A percentile compares a stretch with the other conserved stretches of the same genome.
These are phyloP conservation scores for Ophioninae sp. DNA, from an alignment of 2,888 invertebrate species.

Conservation along the genomic window DNA sequence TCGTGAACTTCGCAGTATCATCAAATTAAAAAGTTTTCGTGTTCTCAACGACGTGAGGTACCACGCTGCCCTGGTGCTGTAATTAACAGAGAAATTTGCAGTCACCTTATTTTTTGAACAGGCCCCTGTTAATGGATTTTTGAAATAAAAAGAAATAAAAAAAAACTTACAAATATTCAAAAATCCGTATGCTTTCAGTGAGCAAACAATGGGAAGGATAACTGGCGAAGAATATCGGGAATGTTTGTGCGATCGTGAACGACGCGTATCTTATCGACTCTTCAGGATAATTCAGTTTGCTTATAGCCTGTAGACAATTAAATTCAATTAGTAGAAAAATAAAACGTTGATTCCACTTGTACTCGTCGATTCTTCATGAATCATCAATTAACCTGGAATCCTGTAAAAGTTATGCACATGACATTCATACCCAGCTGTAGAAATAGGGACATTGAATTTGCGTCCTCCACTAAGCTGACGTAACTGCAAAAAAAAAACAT, in stretches of 20 bases:
- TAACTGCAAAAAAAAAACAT: slow-evolving; percentile 62
- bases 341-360: not conserved
- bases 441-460: slow-evolving; percentile 67
- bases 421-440: slow-evolving; percentile 69
- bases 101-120: not conserved
- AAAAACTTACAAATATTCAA: slow-evolving; percentile 65
- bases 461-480: slow-evolving; percentile 63
- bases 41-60: slow-evolving; percentile 67
- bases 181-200: slow-evolving; percentile 65
- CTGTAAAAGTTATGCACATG: slow-evolving; percentile 70
- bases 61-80: slow-evolving; percentile 66
- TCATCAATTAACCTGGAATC: slow-evolving; percentile 68
- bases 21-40: slow-evolving; percentile 66
- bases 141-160: not conserved
- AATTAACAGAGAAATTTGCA: slow-evolving; percentile 22
- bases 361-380: not conserved
- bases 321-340: not conserved
- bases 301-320: slow-evolving; percentile 57
- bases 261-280: slow-evolving; percentile 65
- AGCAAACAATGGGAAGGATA: slow-evolving; percentile 70
- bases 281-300: slow-evolving; percentile 54
- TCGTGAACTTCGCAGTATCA: slow-evolving; percentile 65
- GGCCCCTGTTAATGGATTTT: not conserved
- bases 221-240: slow-evolving; percentile 65
- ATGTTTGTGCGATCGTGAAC: slow-evolving; percentile 66